phyloP scores from a whole-genome alignment of 2,888 invertebrate genomes.

The Trachelus troglodyta region DNA sequence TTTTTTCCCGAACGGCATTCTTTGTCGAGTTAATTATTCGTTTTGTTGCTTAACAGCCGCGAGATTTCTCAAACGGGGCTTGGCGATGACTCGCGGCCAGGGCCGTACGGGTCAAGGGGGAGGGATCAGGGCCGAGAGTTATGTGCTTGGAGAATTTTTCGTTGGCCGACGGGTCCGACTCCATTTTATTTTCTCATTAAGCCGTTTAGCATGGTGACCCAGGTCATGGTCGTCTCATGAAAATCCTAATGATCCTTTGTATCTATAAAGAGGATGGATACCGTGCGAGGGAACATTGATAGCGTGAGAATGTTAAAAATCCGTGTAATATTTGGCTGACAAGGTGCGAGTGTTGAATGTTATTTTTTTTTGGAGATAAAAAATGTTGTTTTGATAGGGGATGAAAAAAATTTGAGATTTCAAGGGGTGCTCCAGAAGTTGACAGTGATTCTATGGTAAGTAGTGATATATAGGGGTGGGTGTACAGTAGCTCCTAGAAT shows the following conservation, averaged over 20 bases:
- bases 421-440: background rate
- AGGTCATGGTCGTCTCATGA: background rate
- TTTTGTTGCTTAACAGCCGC: constrained; percentile 57
- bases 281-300: background rate
- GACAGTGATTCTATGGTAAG: background rate
- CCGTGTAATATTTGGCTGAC: no score
- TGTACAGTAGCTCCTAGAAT: background rate
- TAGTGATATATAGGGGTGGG: background rate
- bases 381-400: background rate
- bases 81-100: constrained; percentile 13
- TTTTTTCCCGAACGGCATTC: constrained; percentile 36
- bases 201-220: constrained; percentile 19
- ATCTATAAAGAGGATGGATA: background rate
- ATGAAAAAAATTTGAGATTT: background rate
- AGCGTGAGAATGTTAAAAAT: background rate
- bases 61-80: constrained; percentile 51
- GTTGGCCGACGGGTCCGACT: constrained; percentile 12
- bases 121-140: background rate
- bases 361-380: background rate
- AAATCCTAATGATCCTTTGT: background rate
- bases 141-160: background rate
- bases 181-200: constrained; percentile 44
- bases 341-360: background rate
- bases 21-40: constrained; percentile 63
- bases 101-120: constrained; percentile 5